Evolutionary conservation across 2,797 vertebrate species (phyloP), one percentile per base, ranked within the genome.

Genomic region (Sebastes kiyomatsui): DNA sequence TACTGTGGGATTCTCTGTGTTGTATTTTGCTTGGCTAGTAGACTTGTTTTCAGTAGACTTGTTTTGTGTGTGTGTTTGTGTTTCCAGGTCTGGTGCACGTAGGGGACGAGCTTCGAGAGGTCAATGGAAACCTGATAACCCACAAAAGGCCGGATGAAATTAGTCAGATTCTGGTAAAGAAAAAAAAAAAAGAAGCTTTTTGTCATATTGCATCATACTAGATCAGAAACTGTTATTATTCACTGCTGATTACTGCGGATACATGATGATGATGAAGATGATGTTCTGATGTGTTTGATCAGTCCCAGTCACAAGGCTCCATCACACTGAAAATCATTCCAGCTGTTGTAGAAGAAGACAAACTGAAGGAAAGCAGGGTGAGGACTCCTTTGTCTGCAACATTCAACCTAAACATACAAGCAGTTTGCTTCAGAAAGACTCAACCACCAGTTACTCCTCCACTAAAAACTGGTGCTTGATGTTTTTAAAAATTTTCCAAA

Each of bases 291-390:
- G 79, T 68, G 73, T 81, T 46, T 80, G 9, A 35, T 54, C 92
- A 99, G 98, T 98, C 97, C 14, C 98, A 99, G 81, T 98, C 97
- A 70, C 97, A 98, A 88, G 98, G 97, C 60, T 97, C 98, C 30
- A 99, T 99, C 93, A 98, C 97, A 0, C 87, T 99, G 85, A 99
- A 99, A 94, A 97, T 99, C 75, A 97, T 99, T 84, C 98, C 98
- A 58, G 97, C 97, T 54, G 90, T 97, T 76, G 96, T 95, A 78
- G 98, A 99, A 62, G 97, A 98, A 32, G 97, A 97, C 93, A 94
- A 83, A 18, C 89, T 97, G 12, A 98, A 96, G 85, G 97, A 99
- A 82, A 98, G 97, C 95, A 97, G 97, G 97, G 98, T 99, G 89
- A 35, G 90, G 23, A 67, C 79, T 79, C 46, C 23, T 59, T 38